Conservation (phyloP, 2,888 invertebrate species). For the Byasa hedistus region DNA sequence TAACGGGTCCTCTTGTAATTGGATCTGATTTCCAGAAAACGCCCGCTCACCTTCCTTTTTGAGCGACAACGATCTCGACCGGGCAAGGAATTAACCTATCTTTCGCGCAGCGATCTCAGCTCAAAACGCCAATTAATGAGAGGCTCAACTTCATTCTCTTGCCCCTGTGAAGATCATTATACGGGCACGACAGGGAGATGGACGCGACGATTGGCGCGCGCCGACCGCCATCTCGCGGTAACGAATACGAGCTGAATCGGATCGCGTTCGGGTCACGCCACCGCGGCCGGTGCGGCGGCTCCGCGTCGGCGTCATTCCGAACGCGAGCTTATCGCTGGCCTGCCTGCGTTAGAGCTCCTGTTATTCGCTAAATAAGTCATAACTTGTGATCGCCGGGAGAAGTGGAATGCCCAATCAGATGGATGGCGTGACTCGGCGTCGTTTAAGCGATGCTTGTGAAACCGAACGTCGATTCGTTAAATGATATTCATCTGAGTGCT, state of each 20-base stretch:
- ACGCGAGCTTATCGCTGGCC: slow-evolving; percentile 70
- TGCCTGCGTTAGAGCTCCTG: slow-evolving; percentile 71
- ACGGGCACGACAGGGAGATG: slow-evolving; percentile 79
- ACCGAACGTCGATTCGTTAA: slow-evolving; percentile 76
- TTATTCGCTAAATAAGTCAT: slow-evolving; percentile 77
- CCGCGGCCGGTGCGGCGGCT: slow-evolving; percentile 68
- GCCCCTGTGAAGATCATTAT: slow-evolving; percentile 80
- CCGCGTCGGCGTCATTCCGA: slow-evolving; percentile 70
- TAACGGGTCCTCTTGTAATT: slow-evolving; percentile 77
- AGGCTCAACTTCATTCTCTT: slow-evolving; percentile 80
- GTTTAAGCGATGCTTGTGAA: slow-evolving; percentile 68
- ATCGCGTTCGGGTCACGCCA: slow-evolving; percentile 79
- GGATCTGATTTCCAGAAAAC: slow-evolving; percentile 80
- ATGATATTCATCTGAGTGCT: slow-evolving; percentile 74
- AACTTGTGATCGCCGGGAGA: slow-evolving; percentile 69
- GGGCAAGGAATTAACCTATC: slow-evolving; percentile 80
- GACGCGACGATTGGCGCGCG: slow-evolving; percentile 77
- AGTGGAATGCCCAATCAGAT: slow-evolving; percentile 73
- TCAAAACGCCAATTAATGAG: slow-evolving; percentile 81
- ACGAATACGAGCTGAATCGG: slow-evolving; percentile 75
- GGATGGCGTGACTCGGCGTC: slow-evolving; percentile 78
- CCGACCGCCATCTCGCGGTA: slow-evolving; percentile 76
- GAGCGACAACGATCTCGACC: slow-evolving; percentile 76
- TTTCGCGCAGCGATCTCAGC: slow-evolving; percentile 77
- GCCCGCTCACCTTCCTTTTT: slow-evolving; percentile 77